Evolutionary conservation across 1,140 invertebrate genomes (phyloP).

Genomic region (Listronotus oregonensis): DNA sequence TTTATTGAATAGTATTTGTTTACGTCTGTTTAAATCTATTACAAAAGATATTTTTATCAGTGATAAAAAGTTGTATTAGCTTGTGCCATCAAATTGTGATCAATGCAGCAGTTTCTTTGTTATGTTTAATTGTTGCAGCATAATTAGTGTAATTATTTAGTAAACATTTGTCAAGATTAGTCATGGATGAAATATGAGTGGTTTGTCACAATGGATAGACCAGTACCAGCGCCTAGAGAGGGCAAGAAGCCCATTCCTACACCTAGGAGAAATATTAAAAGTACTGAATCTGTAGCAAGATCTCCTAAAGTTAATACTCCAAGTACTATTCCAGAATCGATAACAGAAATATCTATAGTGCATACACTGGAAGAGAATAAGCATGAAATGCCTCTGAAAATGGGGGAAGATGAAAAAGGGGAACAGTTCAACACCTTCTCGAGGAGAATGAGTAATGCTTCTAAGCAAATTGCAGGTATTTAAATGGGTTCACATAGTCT

Average conservation of each 20-base stretch:
- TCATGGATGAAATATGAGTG: slow-evolving; percentile 5
- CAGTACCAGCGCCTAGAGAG: slow-evolving; percentile 35
- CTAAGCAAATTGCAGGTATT: slow-evolving; percentile 34
- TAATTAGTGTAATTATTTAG: neutral
- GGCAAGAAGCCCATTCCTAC: slow-evolving; percentile 33
- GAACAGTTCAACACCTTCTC: slow-evolving; percentile 33
- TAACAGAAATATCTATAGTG: slow-evolving; percentile 4
- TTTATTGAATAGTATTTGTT: too few species aligned
- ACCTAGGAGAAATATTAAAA: slow-evolving; percentile 16
- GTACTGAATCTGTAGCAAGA: neutral
- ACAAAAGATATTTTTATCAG: too few species aligned
- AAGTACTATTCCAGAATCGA: neutral
- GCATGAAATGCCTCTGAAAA: neutral
- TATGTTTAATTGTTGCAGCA: slow-evolving; percentile 6
- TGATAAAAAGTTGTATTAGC: too few species aligned
- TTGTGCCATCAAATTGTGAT: too few species aligned
- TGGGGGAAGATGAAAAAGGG: neutral
- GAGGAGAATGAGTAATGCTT: slow-evolving; percentile 25
- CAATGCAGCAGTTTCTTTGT: neutral
- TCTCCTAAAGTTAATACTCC: neutral
- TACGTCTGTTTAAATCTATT: too few species aligned
- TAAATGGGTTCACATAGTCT: neutral
- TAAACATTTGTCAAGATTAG: slow-evolving; percentile 6
- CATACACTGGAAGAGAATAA: neutral
- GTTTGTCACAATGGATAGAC: slow-evolving; percentile 25